Evolutionary conservation across 2,797 vertebrate species (phyloP).

Genomic region (Propithecus perrieri): DNA sequence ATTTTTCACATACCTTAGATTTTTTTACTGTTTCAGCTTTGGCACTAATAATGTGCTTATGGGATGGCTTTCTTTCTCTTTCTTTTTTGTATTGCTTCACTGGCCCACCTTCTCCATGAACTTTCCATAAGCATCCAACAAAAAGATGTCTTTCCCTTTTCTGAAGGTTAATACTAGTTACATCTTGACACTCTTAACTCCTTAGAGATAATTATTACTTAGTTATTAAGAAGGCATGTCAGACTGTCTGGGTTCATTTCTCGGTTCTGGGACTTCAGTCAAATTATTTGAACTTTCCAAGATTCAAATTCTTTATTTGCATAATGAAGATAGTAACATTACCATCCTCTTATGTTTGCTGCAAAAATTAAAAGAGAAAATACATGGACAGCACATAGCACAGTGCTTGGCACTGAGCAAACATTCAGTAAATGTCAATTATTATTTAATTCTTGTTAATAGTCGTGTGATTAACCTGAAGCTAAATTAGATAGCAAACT

Average conservation of each 20-base stretch:
- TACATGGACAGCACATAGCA: not conserved
- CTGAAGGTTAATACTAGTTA: constrained; percentile 31
- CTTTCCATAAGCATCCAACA: not conserved
- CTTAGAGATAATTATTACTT: not conserved
- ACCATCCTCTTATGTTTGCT: not conserved
- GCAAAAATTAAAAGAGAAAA: not conserved
- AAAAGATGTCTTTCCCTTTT: constrained; percentile 2
- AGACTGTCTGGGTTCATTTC: not conserved
- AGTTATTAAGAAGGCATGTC: constrained; percentile 14
- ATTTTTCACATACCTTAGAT: not conserved
- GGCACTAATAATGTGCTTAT: not conserved
- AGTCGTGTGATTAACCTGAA: not conserved
- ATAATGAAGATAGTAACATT: not conserved
- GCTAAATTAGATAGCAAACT: not conserved
- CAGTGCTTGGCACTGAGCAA: not conserved
- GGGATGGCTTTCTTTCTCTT: not conserved
- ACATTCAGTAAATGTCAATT: not conserved
- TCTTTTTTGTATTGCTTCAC: not conserved
- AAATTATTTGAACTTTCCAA: constrained; percentile 36
- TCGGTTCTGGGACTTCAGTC: not conserved
- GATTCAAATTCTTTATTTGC: not conserved
- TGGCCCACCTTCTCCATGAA: not conserved
- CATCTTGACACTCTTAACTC: not conserved
- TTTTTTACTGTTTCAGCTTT: not conserved
- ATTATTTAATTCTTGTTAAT: not conserved